Conservation (phyloP, 1,140 invertebrate genomes). For the Rhyzopertha dominica region DNA sequence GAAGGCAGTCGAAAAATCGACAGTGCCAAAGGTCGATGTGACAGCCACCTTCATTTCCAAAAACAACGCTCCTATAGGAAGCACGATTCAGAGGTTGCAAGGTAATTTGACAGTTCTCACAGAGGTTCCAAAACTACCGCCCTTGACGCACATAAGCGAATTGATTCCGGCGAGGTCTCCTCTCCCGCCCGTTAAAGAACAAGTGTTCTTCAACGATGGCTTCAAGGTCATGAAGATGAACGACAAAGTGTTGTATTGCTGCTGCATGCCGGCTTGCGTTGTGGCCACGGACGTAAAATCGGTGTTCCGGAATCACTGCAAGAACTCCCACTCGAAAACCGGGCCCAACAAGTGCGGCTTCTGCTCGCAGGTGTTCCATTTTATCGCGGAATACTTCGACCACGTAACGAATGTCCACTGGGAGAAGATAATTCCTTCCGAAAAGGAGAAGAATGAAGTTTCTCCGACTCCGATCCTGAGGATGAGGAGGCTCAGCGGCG, state of each 20-base stretch:
- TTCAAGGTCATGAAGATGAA: background rate
- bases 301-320: too few relatives aligned
- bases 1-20: too few relatives aligned
- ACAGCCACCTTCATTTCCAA: background rate
- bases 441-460: background rate
- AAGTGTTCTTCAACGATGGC: conserved; percentile 1
- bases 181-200: too few relatives aligned
- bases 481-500: conserved; percentile 31
- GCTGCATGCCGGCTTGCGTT: background rate
- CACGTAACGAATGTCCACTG: conserved; percentile 23
- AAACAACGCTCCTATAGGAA: conserved; percentile 9
- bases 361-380: too few relatives aligned
- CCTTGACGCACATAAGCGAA: background rate
- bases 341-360: too few relatives aligned
- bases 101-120: conserved; percentile 1
- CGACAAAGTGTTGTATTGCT: background rate
- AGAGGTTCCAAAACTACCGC: background rate
- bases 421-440: conserved; percentile 6
- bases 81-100: conserved; percentile 11
- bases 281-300: too few relatives aligned
- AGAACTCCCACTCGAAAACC: too few relatives aligned
- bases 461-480: conserved; percentile 14
- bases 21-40: background rate
- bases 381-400: conserved; percentile 24
- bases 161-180: conserved; percentile 1